A percentile compares a stretch with the other conserved stretches of the same genome.
These are phyloP conservation scores for Varanus salvator DNA, from an alignment of 2,113 vertebrate species.

Conservation along the genomic window DNA sequence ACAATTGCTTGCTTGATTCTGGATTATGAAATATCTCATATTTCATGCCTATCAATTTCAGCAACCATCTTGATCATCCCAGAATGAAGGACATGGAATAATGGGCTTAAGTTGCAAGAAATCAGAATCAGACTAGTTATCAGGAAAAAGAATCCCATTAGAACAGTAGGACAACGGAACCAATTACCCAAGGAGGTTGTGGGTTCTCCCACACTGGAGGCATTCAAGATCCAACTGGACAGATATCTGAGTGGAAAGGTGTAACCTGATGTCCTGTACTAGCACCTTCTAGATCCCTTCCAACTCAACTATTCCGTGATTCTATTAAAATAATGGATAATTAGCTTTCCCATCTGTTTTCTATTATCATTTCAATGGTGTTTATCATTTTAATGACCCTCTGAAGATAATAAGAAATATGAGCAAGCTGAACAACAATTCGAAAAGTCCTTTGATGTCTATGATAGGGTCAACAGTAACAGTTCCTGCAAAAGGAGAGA, in stretches of 20 bases:
- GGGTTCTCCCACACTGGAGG: no score
- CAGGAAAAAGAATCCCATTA: no score
- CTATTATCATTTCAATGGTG: not conserved
- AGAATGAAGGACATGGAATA: no score
- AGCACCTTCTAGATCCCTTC: no score
- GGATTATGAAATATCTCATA: not conserved
- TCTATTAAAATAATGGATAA: not conserved
- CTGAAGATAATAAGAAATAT: not conserved
- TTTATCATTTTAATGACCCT: not conserved
- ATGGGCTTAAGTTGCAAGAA: no score
- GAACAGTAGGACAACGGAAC: no score
- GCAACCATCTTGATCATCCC: not conserved
- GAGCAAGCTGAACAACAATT: not conserved
- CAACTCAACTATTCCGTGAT: no score
- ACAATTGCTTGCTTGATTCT: not conserved
- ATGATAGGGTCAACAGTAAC: not conserved
- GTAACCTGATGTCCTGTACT: no score
- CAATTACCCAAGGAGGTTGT: no score
- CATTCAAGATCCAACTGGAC: no score
- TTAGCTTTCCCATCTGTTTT: not conserved
- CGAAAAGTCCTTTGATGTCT: not conserved
- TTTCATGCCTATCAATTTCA: not conserved
- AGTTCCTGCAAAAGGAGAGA: not conserved
- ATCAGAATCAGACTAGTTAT: no score
- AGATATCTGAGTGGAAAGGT: no score